phyloP scores from a whole-genome alignment of 1,140 invertebrate species.

The Limonius californicus region DNA sequence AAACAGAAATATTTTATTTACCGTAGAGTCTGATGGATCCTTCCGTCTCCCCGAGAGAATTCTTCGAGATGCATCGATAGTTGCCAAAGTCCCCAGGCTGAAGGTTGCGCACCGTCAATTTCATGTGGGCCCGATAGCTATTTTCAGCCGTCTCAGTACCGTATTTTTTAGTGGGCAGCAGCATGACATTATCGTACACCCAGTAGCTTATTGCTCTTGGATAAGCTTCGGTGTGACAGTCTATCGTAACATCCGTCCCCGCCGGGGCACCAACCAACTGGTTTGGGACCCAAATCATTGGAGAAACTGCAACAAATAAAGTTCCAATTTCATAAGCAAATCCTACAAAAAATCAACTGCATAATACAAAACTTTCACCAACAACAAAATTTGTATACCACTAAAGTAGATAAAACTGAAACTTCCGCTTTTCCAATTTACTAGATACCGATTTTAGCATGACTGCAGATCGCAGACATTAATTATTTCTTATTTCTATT shows the following conservation, averaged over 20 bases:
- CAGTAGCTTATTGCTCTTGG: conserved; percentile 90
- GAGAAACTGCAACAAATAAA: conserved; percentile 65
- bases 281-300: conserved; percentile 90
- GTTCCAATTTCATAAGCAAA: too few relatives aligned
- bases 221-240: conserved; percentile 91
- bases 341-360: too few relatives aligned
- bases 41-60: conserved; percentile 90
- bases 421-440: too few relatives aligned
- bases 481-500: too few relatives aligned
- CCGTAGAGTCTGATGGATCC: conserved; percentile 88
- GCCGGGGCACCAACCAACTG: conserved; percentile 84
- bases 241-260: conserved; percentile 85
- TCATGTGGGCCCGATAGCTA: conserved; percentile 81
- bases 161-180: conserved; percentile 78
- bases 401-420: too few relatives aligned
- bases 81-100: conserved; percentile 75
- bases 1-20: conserved; percentile 53
- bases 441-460: too few relatives aligned
- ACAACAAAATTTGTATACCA: too few relatives aligned
- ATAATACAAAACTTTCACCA: too few relatives aligned
- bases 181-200: conserved; percentile 82
- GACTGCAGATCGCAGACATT: too few relatives aligned
- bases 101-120: conserved; percentile 75
- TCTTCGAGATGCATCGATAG: conserved; percentile 87
- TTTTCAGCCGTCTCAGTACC: conserved; percentile 72